phyloP scores from a whole-genome alignment of 2,888 invertebrate species.

The Crioceris asparagi region DNA sequence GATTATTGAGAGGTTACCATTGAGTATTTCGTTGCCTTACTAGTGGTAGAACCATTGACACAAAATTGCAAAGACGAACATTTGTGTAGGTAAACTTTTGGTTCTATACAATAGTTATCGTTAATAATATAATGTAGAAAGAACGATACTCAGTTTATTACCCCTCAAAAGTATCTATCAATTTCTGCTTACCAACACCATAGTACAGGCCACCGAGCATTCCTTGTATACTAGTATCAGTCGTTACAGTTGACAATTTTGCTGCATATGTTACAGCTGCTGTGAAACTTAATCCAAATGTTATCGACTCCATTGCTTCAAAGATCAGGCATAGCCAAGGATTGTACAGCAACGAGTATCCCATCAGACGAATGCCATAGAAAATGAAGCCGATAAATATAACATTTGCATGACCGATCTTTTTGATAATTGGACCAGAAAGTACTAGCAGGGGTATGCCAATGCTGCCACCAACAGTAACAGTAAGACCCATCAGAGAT shows the following conservation, averaged over 20 bases:
- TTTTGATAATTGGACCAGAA: constrained; percentile 64
- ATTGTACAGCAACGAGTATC: constrained; percentile 64
- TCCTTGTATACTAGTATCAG: constrained; percentile 67
- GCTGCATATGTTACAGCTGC: constrained; percentile 71
- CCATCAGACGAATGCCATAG: constrained; percentile 60
- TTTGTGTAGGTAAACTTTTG: too few relatives aligned
- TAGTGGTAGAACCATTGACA: too few relatives aligned
- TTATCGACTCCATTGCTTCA: constrained; percentile 68
- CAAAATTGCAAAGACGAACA: too few relatives aligned
- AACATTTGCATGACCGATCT: constrained; percentile 66
- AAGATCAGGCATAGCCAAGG: constrained; percentile 66
- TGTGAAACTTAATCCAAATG: constrained; percentile 63
- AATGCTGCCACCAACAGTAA: constrained; percentile 66
- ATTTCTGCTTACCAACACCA: constrained; percentile 50
- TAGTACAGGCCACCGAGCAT: constrained; percentile 70
- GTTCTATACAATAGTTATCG: too few relatives aligned
- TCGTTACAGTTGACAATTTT: constrained; percentile 58
- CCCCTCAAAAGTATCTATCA: too few relatives aligned
- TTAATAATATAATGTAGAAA: too few relatives aligned
- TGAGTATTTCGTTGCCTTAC: too few relatives aligned
- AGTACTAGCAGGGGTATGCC: constrained; percentile 65
- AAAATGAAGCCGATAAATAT: constrained; percentile 67
- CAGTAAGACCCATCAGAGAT: constrained; percentile 69
- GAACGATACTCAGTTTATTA: too few relatives aligned
- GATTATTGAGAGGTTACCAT: too few relatives aligned